Base-by-base conservation (phyloP, 2,113 vertebrate species). In the Neogobius melanostomus region DNA sequence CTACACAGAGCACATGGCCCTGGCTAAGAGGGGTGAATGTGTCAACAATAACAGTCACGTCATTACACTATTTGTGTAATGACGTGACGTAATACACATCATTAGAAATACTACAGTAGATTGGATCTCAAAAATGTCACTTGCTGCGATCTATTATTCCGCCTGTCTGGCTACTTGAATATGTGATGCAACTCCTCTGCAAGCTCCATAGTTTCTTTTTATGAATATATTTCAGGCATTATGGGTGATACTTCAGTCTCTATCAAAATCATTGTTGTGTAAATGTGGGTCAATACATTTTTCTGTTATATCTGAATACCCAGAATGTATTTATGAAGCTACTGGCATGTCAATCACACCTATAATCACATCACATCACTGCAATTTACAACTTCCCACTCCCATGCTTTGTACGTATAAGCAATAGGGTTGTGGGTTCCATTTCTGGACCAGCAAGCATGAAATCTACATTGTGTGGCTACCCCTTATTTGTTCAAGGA, bases 181-280 rank as follows among this genome's bases (percentile, higher is more conserved):
- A 21, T 49, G 21, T 88, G 85, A 89, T 77, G 81, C 76, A 87
- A 91, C 53, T 21, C 69, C 70, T 50, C 61, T 72, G 82, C 80
- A 87, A 83, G 76, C 53, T 50, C 21, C 17, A 21, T 8, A 44
- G 6, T 76, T 72, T 69, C 46, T 53, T 12, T 66, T 64, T 7
- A 15, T 28, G 21, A 44, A 69, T 68, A 56, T 57, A 8, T 64
- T 15, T 67, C 43, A 50, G 12, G 16, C 0, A 42, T 69, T n/a
- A 2, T 21, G 0, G 21, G 60, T 72, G 51, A 47, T 67, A 48
- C 16, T n/a, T 15, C 46, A 16, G 11, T 28, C 2, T 36, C 64
- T 10, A 45, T 3, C 46, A 8, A 45, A 12, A 28, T 28, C 62
- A 14, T 54, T 17, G 63, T 62, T 49, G 42, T 8, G 5, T 65